Percentiles rank a stretch among this genome's conserved stretches.
phyloP scores from a whole-genome alignment of 2,113 vertebrate species.

The Daboia siamensis region DNA sequence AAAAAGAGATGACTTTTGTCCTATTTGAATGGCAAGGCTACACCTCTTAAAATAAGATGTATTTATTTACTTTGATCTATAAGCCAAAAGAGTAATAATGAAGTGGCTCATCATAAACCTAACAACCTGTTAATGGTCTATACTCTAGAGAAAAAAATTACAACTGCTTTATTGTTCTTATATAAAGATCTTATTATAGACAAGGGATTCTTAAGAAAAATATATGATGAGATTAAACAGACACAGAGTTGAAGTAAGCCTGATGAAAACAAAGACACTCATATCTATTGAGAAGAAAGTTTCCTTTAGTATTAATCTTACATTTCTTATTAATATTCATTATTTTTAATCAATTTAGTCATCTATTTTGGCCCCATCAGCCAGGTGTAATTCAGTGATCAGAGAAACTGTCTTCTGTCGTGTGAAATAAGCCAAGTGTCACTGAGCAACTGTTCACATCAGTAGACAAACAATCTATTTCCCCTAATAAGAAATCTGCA shows the following conservation, averaged over 20 bases:
- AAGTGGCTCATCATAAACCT: neutral
- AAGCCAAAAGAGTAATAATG: neutral
- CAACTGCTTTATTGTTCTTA: neutral
- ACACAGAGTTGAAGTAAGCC: neutral
- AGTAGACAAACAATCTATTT: constrained; percentile 64
- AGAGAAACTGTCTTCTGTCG: neutral
- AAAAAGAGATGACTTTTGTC: neutral
- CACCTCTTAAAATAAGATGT: neutral
- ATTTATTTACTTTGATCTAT: neutral
- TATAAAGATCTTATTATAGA: neutral
- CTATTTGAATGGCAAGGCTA: neutral
- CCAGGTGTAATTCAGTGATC: constrained; percentile 17
- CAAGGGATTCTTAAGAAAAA: neutral
- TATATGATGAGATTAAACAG: neutral
- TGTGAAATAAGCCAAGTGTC: constrained; percentile 58
- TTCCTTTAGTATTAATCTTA: neutral
- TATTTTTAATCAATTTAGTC: neutral
- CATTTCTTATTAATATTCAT: neutral
- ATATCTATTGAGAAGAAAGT: neutral
- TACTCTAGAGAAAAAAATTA: neutral
- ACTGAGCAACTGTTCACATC: constrained; percentile 67
- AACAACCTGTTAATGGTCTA: neutral
- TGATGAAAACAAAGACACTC: neutral
- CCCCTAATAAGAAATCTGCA: constrained; percentile 66
- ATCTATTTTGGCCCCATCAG: neutral